Evolutionary conservation across 2,797 vertebrate genomes (phyloP).

Genomic region (Anguilla marmorata): DNA sequence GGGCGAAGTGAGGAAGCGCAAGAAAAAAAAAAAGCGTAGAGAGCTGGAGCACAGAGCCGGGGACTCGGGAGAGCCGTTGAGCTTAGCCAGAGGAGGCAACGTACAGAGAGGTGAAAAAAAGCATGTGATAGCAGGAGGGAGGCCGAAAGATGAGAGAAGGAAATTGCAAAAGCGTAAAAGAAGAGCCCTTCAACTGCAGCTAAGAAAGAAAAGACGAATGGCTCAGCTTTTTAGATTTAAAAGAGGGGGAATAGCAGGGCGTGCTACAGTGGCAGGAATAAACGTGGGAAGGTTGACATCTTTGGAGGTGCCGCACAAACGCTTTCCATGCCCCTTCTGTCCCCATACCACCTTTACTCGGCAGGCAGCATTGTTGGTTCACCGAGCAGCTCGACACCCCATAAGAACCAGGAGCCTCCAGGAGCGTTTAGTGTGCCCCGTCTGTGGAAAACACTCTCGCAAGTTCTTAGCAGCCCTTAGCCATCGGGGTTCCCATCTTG

Average conservation of each 20-base stretch:
- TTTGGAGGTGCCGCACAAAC: slow-evolving; percentile 74
- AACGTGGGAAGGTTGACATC: slow-evolving; percentile 73
- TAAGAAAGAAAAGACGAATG: slow-evolving; percentile 68
- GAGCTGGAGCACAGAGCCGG: slow-evolving; percentile 68
- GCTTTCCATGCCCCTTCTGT: slow-evolving; percentile 76
- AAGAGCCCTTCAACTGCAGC: slow-evolving; percentile 62
- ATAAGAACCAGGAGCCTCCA: slow-evolving; percentile 64
- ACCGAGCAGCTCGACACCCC: slow-evolving; percentile 77
- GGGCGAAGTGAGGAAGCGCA: slow-evolving; percentile 69
- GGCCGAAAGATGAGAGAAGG: slow-evolving; percentile 58
- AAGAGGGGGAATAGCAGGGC: slow-evolving; percentile 71
- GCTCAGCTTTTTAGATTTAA: slow-evolving; percentile 74
- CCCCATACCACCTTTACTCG: slow-evolving; percentile 75
- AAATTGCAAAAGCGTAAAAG: slow-evolving; percentile 66
- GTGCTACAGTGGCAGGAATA: slow-evolving; percentile 70
- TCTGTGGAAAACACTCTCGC: slow-evolving; percentile 78
- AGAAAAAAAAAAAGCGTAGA: slow-evolving; percentile 80
- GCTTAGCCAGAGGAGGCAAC: slow-evolving; percentile 55
- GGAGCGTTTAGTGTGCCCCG: slow-evolving; percentile 72
- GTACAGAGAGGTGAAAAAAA: slow-evolving; percentile 21
- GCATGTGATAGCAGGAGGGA: slow-evolving; percentile 43
- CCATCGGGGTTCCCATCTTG: slow-evolving; percentile 75
- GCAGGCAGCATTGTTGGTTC: slow-evolving; percentile 75
- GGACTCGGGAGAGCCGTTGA: slow-evolving; percentile 64
- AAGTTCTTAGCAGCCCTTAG: slow-evolving; percentile 73